A percentile compares a stretch with the other conserved stretches of the same genome.
phyloP scores from a whole-genome alignment of 2,113 vertebrate species.

The Athene noctua region DNA sequence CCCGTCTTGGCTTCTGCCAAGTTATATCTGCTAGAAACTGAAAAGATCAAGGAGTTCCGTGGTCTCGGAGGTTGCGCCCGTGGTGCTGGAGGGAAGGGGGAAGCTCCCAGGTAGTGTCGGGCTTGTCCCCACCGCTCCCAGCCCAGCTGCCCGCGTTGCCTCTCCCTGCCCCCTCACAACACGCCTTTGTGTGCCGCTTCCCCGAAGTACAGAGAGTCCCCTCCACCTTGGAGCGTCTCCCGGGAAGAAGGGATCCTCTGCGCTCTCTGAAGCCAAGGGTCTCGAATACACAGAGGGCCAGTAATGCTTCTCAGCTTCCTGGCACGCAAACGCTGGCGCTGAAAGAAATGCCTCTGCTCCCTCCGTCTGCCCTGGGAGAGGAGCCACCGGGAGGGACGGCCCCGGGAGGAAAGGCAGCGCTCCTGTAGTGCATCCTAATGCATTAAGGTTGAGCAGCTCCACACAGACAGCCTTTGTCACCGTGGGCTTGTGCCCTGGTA shows the following conservation, averaged over 20 bases:
- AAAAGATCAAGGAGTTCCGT: background rate
- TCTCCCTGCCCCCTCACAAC: background rate
- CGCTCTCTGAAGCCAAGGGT: background rate
- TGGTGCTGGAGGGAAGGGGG: background rate
- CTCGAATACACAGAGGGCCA: background rate
- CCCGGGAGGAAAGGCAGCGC: background rate
- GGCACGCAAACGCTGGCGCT: background rate
- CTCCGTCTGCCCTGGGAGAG: conserved; percentile 24
- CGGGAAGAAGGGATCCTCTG: background rate
- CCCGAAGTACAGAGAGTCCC: background rate
- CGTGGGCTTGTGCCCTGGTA: background rate
- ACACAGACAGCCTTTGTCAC: conserved; percentile 49
- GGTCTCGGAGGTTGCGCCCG: background rate
- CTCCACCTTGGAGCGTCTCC: conserved; percentile 28
- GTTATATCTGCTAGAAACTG: background rate
- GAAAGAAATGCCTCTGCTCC: background rate
- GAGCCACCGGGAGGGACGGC: background rate
- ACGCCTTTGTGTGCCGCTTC: background rate
- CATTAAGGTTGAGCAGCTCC: background rate
- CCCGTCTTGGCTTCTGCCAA: background rate
- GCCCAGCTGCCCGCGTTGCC: background rate
- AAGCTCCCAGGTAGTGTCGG: background rate
- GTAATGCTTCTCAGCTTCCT: conserved; percentile 4
- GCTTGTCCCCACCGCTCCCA: background rate
- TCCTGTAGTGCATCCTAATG: conserved; percentile 35